Evolutionary conservation across 2,888 invertebrate genomes (phyloP).

Genomic region (Pammene aurita): DNA sequence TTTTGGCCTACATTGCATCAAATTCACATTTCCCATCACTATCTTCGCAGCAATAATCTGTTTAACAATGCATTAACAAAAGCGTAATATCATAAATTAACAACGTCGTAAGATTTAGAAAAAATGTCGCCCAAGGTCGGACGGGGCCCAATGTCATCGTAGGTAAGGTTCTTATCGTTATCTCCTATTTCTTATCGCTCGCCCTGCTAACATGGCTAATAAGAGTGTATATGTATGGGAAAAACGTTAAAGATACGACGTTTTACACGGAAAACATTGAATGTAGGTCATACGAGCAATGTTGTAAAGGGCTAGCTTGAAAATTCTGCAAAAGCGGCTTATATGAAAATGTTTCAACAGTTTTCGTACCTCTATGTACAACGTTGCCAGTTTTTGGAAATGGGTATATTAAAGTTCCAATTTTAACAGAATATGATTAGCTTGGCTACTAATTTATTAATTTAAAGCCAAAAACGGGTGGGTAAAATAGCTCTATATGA

Average conservation of each 20-base stretch:
- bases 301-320: constrained; percentile 50
- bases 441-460: too few species aligned
- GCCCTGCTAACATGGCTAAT: constrained; percentile 23
- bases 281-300: constrained; percentile 67
- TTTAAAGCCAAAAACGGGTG: too few species aligned
- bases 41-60: constrained; percentile 18
- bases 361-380: not conserved
- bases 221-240: constrained; percentile 18
- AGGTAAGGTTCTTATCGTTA: constrained; percentile 72
- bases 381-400: not conserved
- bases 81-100: constrained; percentile 38
- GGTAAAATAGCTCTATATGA: too few species aligned
- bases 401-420: too few species aligned
- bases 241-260: not conserved
- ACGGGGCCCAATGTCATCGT: constrained; percentile 68
- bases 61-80: constrained; percentile 25
- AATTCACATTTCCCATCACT: constrained; percentile 1
- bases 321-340: not conserved
- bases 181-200: constrained; percentile 73
- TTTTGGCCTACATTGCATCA: not conserved
- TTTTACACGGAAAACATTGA: constrained; percentile 39
- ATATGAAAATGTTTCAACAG: constrained; percentile 1
- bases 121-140: constrained; percentile 61
- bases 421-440: too few species aligned
- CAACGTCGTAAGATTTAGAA: constrained; percentile 37